Conservation (phyloP, 1,140 invertebrate species). For the Apis cerana region DNA sequence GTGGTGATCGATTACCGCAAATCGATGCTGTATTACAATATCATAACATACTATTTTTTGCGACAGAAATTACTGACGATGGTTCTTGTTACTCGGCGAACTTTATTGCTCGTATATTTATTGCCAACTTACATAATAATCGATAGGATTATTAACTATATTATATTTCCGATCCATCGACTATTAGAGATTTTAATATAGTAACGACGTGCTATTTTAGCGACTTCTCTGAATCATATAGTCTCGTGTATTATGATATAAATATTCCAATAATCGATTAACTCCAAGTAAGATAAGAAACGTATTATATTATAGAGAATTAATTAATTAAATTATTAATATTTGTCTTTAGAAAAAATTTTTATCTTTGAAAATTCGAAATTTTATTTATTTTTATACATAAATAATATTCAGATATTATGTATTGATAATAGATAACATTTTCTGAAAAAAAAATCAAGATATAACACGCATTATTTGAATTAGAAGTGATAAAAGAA, state of each 20-base stretch:
- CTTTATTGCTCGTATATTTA: constrained; percentile 23
- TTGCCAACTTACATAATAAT: constrained; percentile 47
- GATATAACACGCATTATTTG: too few species aligned
- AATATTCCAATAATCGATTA: not conserved
- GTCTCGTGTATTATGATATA: not conserved
- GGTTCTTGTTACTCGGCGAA: constrained; percentile 39
- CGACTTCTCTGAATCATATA: too few species aligned
- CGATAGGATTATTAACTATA: constrained; percentile 42
- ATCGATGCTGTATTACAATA: constrained; percentile 9
- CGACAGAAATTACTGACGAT: constrained; percentile 45
- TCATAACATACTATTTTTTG: constrained; percentile 36
- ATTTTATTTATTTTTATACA: too few species aligned
- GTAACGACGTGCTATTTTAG: not conserved
- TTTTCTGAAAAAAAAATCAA: too few species aligned
- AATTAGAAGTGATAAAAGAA: not conserved
- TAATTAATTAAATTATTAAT: too few species aligned
- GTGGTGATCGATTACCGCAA: constrained; percentile 10
- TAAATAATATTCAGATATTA: too few species aligned
- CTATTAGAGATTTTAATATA: constrained; percentile 9
- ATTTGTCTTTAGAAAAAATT: too few species aligned
- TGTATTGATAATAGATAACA: too few species aligned
- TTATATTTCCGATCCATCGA: constrained; percentile 28
- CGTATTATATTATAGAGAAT: too few species aligned
- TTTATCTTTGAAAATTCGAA: too few species aligned
- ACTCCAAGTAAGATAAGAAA: too few species aligned